Conservation (phyloP, 2,888 invertebrate species). For the Cotesia congregata region DNA sequence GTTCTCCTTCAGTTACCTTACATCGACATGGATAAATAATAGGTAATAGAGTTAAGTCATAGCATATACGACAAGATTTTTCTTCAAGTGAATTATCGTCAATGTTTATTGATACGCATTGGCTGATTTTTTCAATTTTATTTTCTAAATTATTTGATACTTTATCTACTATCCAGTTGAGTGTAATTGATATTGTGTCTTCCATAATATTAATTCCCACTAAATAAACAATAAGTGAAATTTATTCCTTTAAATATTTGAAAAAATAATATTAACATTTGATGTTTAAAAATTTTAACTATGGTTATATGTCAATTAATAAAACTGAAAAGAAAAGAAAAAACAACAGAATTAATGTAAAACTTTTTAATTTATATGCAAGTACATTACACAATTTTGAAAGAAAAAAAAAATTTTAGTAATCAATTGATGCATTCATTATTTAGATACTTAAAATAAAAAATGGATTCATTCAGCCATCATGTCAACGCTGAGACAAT, state of each 20-base stretch:
- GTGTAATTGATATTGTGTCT: constrained; percentile 49
- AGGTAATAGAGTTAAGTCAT: constrained; percentile 70
- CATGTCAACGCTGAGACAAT: constrained; percentile 81
- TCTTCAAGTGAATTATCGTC: constrained; percentile 27
- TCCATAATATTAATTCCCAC: constrained; percentile 49
- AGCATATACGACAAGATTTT: constrained; percentile 71
- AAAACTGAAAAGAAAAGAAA: constrained; percentile 31
- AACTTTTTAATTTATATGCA: constrained; percentile 53
- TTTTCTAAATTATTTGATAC: constrained; percentile 45
- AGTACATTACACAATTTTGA: constrained; percentile 53
- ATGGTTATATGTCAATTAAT: constrained; percentile 26
- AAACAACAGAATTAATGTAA: constrained; percentile 42
- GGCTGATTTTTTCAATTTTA: constrained; percentile 18
- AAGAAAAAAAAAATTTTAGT: constrained; percentile 31
- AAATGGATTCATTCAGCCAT: constrained; percentile 70
- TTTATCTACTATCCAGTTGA: constrained; percentile 52
- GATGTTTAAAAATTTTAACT: constrained; percentile 32
- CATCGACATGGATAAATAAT: constrained; percentile 72
- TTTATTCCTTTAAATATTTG: background rate
- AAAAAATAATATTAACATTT: background rate
- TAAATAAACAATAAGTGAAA: background rate
- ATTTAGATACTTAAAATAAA: constrained; percentile 47
- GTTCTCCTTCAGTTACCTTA: constrained; percentile 64
- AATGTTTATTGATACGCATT: constrained; percentile 14
- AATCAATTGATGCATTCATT: constrained; percentile 53